Evolutionary conservation across 2,797 vertebrate species (phyloP), one percentile per base, ranked within the genome.

Genomic region (Tinamus major): DNA sequence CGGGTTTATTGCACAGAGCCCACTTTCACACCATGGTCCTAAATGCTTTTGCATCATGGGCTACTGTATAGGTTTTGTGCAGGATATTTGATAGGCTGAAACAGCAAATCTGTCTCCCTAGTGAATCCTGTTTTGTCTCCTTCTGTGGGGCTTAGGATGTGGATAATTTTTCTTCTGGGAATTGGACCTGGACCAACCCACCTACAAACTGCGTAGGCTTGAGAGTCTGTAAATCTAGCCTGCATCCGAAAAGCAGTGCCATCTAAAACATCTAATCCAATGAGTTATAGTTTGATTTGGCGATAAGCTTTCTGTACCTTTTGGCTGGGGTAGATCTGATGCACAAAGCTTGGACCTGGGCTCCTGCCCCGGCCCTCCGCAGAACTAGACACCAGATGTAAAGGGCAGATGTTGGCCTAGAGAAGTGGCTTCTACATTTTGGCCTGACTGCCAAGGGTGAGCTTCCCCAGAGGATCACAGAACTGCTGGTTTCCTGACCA

Each of bases 271-370:
- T 59, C 15, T 67, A 49, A 33, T 90, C 88, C 70, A 78, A 72
- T 5, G 33, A 88, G 79, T n/a, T 82, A 71, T 33, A 27, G 63
- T 93, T 94, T 77, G 90, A 74, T 64, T 86, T 84, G 89, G 83
- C 61, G 41, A 39, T 85, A 74, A 87, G 59, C 41, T 27, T 48
- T 42, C 64, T 26, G 64, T 39, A 69, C 56, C 10, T 79, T 94
- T 95, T 90, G 85, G 49, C 61, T 71, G 55, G 77, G 20, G 31
- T n/a, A 77, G 64, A 74, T 7, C 31, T 20, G 26, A 39, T 53
- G 48, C 41, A 51, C 37, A 58, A 41, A n/a, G 37, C 72, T 87
- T 85, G 6, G 2, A 21, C 16, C 2, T 37, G 61, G 62, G 49
- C 29, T 33, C 35, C 42, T 41, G 19, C 75, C 79, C 42, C 0